Evolutionary conservation across 1,140 invertebrate genomes (phyloP), one percentile per base, ranked within the genome.

Genomic region (Drosophila bocqueti): DNA sequence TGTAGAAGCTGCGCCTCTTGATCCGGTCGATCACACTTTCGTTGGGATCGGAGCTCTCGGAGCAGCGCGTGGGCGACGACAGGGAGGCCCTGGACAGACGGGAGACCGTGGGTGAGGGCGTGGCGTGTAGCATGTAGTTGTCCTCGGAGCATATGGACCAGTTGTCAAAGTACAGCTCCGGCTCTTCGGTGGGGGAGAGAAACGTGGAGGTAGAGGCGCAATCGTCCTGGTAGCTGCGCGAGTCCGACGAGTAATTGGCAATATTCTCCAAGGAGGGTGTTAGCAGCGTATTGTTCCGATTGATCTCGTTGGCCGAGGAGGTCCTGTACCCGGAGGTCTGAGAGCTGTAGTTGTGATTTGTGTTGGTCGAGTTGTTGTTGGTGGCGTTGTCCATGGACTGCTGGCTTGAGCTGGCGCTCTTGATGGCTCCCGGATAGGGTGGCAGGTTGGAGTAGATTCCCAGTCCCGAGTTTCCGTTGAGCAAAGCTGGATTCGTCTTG

Each of bases 21-120:
- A 98, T 98, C 76, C 97, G 94, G 83, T 98, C 97, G 38, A 96
- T 96, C 13, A 98, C 96, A 38, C 96, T 96, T 86, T 97, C 97
- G 49, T 92, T 92, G 43, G 94, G 92, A 61, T 93, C 90, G 4
- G 94, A 94, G 31, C 92, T 84, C 16, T 92, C 91, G 2, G 91
- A 92, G 50, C 84, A 83, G 40, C 82, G 83, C 5, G 92, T 92
- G 18, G 91, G 91, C 18, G 92, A 92, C 2, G 89, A 92, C 0
- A 89, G 62, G 0, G 91, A 93, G 13, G 86, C 81, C 9, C 94
- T 94, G 46, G 94, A 95, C 9, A 94, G 91, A 3, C 94, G 94
- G 3, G 94, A 95, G 10, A 94, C 85, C 74, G 66, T 76, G 89
- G 94, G 67, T 59, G 93, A 64, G 71, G 91, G 77, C n/a, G 92